Evolutionary conservation across 2,888 invertebrate species (phyloP), one percentile per base, ranked within the genome.

Genomic region (Acronicta aceris): DNA sequence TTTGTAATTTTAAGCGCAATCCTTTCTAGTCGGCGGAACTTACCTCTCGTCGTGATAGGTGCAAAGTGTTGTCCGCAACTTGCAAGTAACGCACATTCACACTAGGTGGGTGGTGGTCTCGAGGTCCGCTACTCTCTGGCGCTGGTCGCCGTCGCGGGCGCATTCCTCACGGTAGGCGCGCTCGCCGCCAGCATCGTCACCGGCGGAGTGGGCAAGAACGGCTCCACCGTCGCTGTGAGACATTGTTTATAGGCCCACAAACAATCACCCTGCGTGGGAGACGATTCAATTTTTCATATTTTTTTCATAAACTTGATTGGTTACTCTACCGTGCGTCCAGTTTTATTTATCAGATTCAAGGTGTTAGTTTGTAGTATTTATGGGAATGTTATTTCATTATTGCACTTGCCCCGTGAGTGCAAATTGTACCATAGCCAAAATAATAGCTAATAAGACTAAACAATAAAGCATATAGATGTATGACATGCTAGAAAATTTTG

Each of bases 201-300:
- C 87, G 98, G 98, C 91, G 99, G 99, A 93, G 97, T 98, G 89
- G 99, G 99, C 90, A 99, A 99, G 96, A 99, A 99, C 95, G 99
- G 99, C 95, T 99, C 99, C 86, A 98, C 99, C 78, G 98, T 99
- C 86, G 99, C 99, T 94, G 99, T 99, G 97, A 98, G 98, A 83
- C 71, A 70, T 71, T 70, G 45, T 58, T 62, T 76, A 49, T 49
- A 66, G 50, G 52, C 69, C 69, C 63, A 69, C 63, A 33, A 48
- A 50, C 64, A 9, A 56, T 61, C 52, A 49, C 42, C 15, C 42
- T 30, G 46, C 25, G 46, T 69, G 64, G 74, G 57, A 62, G 67
- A 58, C 15, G 30, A n/a, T n/a, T n/a, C n/a, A n/a, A n/a, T n/a
- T n/a, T 45, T 13, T 13, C 10, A n/a, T 1, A 12, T 0, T 45